A percentile compares a stretch with the other conserved stretches of the same genome.
Conservation (phyloP, 1,140 invertebrate genomes). For the Gonioctena quinquepunctata region DNA sequence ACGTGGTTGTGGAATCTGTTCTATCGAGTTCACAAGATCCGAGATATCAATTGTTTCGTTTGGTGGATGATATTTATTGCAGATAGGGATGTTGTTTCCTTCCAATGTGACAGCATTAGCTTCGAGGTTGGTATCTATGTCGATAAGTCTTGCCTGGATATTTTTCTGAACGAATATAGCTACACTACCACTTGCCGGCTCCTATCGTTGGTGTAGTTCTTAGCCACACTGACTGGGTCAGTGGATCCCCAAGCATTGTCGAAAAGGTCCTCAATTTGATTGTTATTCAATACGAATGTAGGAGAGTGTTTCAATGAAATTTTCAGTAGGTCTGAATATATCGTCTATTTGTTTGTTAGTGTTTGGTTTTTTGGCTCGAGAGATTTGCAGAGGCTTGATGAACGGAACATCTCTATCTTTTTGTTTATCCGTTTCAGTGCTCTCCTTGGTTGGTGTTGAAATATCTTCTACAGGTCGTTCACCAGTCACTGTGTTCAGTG, state of each 20-base stretch:
- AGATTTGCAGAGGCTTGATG: too few species aligned
- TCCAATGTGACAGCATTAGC: background rate
- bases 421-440: too few species aligned
- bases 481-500: too few species aligned
- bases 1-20: background rate
- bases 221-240: background rate
- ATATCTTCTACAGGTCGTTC: too few species aligned
- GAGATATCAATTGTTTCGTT: background rate
- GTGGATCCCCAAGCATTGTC: background rate
- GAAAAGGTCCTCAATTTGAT: background rate
- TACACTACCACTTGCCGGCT: background rate
- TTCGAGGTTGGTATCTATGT: background rate
- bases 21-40: background rate
- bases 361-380: too few species aligned
- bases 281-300: background rate
- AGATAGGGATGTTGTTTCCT: background rate
- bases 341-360: too few species aligned
- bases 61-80: background rate
- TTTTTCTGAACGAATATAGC: background rate
- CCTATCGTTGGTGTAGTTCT: background rate
- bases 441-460: too few species aligned
- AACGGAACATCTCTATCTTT: too few species aligned
- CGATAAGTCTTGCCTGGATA: background rate
- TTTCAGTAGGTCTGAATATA: too few species aligned
- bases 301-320: background rate